Percentiles rank a stretch among this genome's conserved stretches.
phyloP scores from a whole-genome alignment of 2,797 vertebrate species.

The Parauchenoglanis ngamensis region DNA sequence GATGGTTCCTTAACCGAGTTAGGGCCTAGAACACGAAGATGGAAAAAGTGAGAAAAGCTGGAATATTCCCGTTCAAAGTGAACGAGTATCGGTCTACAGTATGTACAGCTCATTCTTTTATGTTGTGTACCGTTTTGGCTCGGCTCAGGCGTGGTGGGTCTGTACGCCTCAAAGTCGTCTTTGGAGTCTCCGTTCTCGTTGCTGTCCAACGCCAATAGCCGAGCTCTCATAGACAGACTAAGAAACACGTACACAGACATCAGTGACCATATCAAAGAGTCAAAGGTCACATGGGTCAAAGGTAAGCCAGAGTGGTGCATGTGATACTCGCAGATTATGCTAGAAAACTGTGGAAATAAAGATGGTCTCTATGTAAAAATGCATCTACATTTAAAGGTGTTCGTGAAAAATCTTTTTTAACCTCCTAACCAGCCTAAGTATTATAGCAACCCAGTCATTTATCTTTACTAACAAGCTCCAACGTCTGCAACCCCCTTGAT shows the following conservation, averaged over 20 bases:
- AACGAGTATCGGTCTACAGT: not conserved
- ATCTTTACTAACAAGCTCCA: not conserved
- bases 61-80: not conserved
- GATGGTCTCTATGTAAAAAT: not conserved
- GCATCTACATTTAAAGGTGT: not conserved
- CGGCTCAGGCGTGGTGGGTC: slow-evolving; percentile 65
- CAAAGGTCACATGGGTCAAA: not conserved
- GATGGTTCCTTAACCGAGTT: slow-evolving; percentile 60
- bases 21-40: slow-evolving; percentile 60
- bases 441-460: not conserved
- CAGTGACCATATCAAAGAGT: not conserved
- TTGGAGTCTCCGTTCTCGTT: slow-evolving; percentile 71
- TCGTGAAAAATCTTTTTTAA: not conserved
- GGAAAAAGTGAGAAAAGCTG: not conserved
- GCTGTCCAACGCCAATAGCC: slow-evolving; percentile 76
- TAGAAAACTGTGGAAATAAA: not conserved
- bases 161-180: slow-evolving; percentile 78
- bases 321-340: not conserved
- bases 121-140: slow-evolving; percentile 53
- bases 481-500: too few species aligned
- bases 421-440: not conserved
- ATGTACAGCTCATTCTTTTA: not conserved
- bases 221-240: slow-evolving; percentile 77
- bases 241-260: slow-evolving; percentile 24
- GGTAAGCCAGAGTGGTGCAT: not conserved